phyloP scores from a whole-genome alignment of 2,113 vertebrate species.

The Asarcornis scutulata region DNA sequence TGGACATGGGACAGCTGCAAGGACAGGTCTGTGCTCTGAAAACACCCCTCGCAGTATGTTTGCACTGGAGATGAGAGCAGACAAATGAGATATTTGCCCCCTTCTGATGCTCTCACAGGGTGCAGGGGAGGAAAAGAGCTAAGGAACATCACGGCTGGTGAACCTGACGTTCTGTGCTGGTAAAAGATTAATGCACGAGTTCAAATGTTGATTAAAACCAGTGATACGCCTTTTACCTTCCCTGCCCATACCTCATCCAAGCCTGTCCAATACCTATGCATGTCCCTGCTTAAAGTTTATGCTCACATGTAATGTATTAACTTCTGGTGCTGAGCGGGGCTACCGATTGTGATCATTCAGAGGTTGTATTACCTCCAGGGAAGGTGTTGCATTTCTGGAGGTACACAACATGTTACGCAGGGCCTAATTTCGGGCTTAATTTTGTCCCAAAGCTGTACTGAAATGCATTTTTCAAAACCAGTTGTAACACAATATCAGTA shows the following conservation, averaged over 20 bases:
- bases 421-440: background rate
- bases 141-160: background rate
- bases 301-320: background rate
- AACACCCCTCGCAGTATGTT: background rate
- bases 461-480: background rate
- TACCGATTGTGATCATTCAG: background rate
- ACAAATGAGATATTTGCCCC: background rate
- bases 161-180: background rate
- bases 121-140: background rate
- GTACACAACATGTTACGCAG: background rate
- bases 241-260: background rate
- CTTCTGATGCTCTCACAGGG: background rate
- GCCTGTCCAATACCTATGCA: background rate
- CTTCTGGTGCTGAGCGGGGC: background rate
- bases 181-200: background rate
- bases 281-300: background rate
- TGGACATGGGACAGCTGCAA: background rate
- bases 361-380: background rate
- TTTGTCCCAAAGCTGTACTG: background rate
- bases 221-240: rapidly evolving
- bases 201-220: background rate
- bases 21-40: background rate
- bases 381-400: background rate
- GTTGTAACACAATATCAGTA: background rate
- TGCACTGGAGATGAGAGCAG: background rate